Base-by-base conservation (phyloP, 2,797 vertebrate genomes). In the Semaprochilodus insignis region DNA sequence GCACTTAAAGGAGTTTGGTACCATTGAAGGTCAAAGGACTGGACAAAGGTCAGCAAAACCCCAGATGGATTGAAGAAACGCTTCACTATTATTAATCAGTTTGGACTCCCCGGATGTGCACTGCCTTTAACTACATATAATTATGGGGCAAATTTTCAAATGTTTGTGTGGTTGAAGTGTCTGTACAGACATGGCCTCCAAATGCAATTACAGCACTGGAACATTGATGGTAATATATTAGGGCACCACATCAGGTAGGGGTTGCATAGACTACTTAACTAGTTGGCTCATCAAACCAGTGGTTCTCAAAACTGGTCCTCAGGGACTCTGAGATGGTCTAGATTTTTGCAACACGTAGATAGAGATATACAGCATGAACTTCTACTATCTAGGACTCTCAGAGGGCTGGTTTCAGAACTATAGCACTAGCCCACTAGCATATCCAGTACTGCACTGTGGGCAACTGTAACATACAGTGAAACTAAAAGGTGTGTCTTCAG, bases 1-100 rank as follows among this genome's bases (percentile, higher is more conserved):
- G 76, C 71, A 74, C 76, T 71, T 40, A 70, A 78, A 85, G 48
- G 63, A 65, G 69, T 81, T 63, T n/a, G 27, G 72, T 31, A 57
- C 23, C 36, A 14, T 74, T 78, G 66, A 78, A 40, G 76, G 76
- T 85, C 79, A 51, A 72, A 31, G 71, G 44, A 59, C 27, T 5
- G 15, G 27, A 60, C 19, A 48, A 60, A 25, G 11, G 52, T 72
- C 66, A 66, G 34, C 66, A 57, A 82, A 73, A 17, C 10, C 19
- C 27, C 51, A 73, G 44, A 44, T 13, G 44, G 34, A 66, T 81
- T 66, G 25, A 7, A 54, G 3, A 44, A 55, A 80, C 34, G 19
- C 31, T 14, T 52, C 10, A 40, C 17, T 54, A n/a, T 74, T 51
- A 73, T 69, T 63, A 27, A 27, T 10, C 21, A 36, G 14, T 81